These are phyloP conservation scores for Mylabris sibirica DNA, from an alignment of 2,888 invertebrate species.

Conservation along the genomic window DNA sequence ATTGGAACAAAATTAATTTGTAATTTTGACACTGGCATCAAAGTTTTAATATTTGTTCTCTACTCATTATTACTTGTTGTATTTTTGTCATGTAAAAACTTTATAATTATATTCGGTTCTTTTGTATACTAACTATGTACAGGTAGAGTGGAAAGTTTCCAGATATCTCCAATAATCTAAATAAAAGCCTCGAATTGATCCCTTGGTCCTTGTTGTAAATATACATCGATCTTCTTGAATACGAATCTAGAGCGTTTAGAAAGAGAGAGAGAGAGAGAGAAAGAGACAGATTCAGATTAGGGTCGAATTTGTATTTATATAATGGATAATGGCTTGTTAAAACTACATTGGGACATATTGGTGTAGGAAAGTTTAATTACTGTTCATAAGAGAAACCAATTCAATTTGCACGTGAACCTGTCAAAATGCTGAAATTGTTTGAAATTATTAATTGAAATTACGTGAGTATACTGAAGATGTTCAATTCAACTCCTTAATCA, in stretches of 20 bases:
- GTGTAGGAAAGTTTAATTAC: constrained; percentile 1
- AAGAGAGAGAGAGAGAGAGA: neutral
- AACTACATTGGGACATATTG: neutral
- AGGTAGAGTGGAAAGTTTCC: too few relatives aligned
- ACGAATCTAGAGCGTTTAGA: neutral
- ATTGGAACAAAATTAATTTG: neutral
- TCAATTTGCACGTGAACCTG: neutral
- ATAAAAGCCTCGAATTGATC: too few relatives aligned
- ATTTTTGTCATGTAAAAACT: neutral
- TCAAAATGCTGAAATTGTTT: neutral
- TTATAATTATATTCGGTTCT: too few relatives aligned
- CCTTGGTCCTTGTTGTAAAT: too few relatives aligned
- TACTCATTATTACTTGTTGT: neutral
- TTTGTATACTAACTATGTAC: too few relatives aligned
- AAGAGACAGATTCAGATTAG: neutral
- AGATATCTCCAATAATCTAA: too few relatives aligned
- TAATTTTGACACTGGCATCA: neutral
- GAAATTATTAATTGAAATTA: constrained; percentile 1
- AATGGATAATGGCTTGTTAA: neutral
- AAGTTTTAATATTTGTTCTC: neutral
- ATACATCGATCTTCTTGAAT: neutral
- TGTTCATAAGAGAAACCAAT: neutral
- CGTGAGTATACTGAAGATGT: neutral
- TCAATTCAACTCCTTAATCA: neutral
- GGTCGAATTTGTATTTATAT: neutral